Evolutionary conservation across 92 coral and sea anemone genomes (phyloP), one percentile per base, ranked within the genome.

Genomic region (Scolanthus callimorphus): DNA sequence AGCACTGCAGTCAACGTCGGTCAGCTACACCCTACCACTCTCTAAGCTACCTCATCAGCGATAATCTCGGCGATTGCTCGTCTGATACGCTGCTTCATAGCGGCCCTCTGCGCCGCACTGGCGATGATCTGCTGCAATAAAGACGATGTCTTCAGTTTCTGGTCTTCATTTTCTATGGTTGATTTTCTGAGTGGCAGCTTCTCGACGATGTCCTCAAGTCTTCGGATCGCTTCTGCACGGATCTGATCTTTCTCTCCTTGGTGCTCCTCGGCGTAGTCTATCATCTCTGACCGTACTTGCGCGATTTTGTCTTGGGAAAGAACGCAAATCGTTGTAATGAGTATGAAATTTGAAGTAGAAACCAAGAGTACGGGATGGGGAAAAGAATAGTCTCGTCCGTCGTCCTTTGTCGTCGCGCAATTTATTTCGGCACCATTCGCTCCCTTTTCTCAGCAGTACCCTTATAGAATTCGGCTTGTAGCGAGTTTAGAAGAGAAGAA

Each of bases 21-120:
- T n/a, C n/a, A n/a, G n/a, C n/a, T n/a, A n/a, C n/a, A n/a, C n/a
- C n/a, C n/a, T n/a, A n/a, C n/a, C n/a, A n/a, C n/a, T n/a, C n/a
- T n/a, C n/a, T n/a, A n/a, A n/a, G n/a, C 31, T 8, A 91, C 85
- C 29, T 91, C 90, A n/a, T 91, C 97, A 6, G 95, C 85, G 1
- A 91, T 85, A 45, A 83, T 59, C 55, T 88, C 97, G 1, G 85
- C 90, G 17, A 91, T 62, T 1, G 97, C 97, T 80, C 95, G 67
- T 45, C 88, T 63, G 20, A 91, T 49, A 61, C 95, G 75, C 11
- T 79, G 89, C 38, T 80, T 69, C 55, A 91, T 60, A 41, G 76
- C 90, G 28, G 66, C 63, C 43, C 80, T 84, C 29, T 79, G 73
- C 26, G 88, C 54, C 2, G 84, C 89, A 1, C 76, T 83, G 12